Evolutionary conservation across 2,888 invertebrate genomes (phyloP).

Genomic region (Caenorhabditis sp.): DNA sequence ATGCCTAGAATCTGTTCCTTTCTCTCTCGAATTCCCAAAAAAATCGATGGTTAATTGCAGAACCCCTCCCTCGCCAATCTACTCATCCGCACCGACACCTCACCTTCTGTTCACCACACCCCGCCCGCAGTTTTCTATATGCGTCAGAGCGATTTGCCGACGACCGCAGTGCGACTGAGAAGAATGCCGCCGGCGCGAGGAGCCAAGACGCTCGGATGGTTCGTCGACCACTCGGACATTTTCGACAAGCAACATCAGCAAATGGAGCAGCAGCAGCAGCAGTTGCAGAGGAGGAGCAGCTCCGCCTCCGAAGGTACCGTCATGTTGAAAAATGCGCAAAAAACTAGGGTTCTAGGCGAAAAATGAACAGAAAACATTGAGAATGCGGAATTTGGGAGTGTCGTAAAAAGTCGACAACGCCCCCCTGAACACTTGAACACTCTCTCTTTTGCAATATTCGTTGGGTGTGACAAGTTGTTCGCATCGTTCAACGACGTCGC

Average conservation of each 20-base stretch:
- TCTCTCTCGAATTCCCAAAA: too few species aligned
- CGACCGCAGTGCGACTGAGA: background rate
- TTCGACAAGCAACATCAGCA: conserved; percentile 45
- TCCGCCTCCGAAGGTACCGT: too few species aligned
- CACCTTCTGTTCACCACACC: too few species aligned
- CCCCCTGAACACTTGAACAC: background rate
- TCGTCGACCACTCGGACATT: conserved; percentile 59
- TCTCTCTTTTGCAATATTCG: background rate
- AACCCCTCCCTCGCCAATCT: background rate
- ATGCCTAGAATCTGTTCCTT: too few species aligned
- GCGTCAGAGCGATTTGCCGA: conserved; percentile 14
- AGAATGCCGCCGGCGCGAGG: conserved; percentile 51
- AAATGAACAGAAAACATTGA: too few species aligned
- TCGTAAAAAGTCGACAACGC: too few species aligned
- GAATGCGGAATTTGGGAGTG: too few species aligned
- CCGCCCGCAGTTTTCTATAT: conserved; percentile 5
- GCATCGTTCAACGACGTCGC: too few species aligned
- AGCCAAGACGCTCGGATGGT: conserved; percentile 70
- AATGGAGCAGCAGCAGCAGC: background rate
- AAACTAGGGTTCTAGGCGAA: too few species aligned
- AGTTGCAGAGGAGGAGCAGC: conserved; percentile 21
- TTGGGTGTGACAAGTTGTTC: too few species aligned
- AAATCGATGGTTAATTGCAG: too few species aligned
- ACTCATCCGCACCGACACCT: background rate
- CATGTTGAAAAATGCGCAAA: too few species aligned